Evolutionary conservation across 2,797 vertebrate genomes (phyloP), one percentile per base, ranked within the genome.

Genomic region (Intellagama lesueurii): DNA sequence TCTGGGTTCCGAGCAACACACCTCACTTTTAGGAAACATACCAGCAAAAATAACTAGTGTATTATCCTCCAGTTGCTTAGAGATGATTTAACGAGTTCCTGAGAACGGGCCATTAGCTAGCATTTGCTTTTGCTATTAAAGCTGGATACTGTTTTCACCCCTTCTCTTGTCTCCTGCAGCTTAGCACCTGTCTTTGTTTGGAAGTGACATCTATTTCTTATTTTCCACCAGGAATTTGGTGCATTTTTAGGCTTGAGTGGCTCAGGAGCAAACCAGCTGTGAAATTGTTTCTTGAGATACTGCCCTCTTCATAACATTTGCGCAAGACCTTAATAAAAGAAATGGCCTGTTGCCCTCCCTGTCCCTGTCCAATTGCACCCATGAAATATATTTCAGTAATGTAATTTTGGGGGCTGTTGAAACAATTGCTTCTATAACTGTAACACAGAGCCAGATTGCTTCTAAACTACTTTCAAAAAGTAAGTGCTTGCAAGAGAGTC

Each of bases 181-280:
- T 98, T 98, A 98, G 98, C 98, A 98, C 97, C 96, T 97, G 97
- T 98, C 99, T 99, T 99, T 99, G 98, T 99, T 99, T 99, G 97
- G 97, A 97, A 99, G 98, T 99, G 98, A 99, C 99, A 99, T 98
- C 98, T 98, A 99, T 99, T 99, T 99, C 98, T 99, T 98, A 99
- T 98, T 98, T 98, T 99, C 98, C 98, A 98, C 98, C 97, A 98
- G 98, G 98, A 99, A 99, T 99, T 98, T 96, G 97, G 98, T 98
- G 98, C 98, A 98, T 99, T 99, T 99, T 99, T 98, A 97, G 98
- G 99, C 98, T 98, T 98, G 98, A 99, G 98, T 98, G 98, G 98
- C 98, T 99, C 98, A 98, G 98, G 98, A 99, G 98, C 98, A 99
- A 99, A 99, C 99, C 98, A 99, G 98, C 99, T 98, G 98, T 99